Conservation (phyloP, 1,140 invertebrate genomes). For the Formica selysi region DNA sequence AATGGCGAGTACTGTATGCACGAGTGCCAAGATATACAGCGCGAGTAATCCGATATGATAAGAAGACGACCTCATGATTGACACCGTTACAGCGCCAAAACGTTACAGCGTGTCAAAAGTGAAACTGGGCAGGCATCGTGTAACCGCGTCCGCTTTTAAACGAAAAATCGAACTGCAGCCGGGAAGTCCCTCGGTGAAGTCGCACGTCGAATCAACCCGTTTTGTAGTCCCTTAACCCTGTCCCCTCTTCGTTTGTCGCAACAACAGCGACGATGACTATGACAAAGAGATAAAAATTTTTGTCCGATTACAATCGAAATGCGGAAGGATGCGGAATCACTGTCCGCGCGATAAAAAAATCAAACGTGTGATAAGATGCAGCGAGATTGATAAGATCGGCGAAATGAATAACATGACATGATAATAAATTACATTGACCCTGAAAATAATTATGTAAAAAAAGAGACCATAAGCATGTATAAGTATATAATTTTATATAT, state of each 20-base stretch:
- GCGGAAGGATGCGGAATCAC: not conserved
- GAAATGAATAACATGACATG: not conserved
- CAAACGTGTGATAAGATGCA: not conserved
- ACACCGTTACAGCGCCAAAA: constrained; percentile 3
- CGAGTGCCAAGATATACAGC: not conserved
- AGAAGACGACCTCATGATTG: constrained; percentile 27
- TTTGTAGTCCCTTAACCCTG: constrained; percentile 65
- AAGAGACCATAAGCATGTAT: not conserved
- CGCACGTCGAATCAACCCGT: constrained; percentile 1
- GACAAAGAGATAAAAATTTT: constrained; percentile 9
- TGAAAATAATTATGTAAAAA: not conserved
- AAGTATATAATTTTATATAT: too few species aligned
- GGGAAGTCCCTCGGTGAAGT: constrained; percentile 70
- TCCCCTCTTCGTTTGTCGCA: constrained; percentile 33
- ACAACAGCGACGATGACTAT: not conserved
- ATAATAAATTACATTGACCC: not conserved
- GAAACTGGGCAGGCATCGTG: constrained; percentile 65
- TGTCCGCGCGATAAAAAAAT: constrained; percentile 15
- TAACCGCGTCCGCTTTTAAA: constrained; percentile 71
- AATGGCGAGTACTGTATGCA: not conserved
- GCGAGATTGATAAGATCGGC: constrained; percentile 12
- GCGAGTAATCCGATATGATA: not conserved
- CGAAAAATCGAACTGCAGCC: constrained; percentile 65
- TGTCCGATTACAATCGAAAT: not conserved
- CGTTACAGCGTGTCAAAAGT: constrained; percentile 46